Evolutionary conservation across 2,888 invertebrate genomes (phyloP), one percentile per base, ranked within the genome.

Genomic region (Heliconius erato): DNA sequence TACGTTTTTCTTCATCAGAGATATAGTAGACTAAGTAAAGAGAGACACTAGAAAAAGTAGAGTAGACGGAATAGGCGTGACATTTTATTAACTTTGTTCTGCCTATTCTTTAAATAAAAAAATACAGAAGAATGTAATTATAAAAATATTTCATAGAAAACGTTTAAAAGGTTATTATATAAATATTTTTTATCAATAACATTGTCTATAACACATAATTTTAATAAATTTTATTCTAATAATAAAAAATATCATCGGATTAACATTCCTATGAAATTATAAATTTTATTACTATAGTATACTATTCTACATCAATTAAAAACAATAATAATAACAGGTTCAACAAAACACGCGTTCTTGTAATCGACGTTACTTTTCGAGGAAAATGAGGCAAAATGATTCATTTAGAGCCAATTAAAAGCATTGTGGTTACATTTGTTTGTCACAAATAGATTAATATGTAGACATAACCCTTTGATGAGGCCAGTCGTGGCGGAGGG

Each of bases 361-460:
- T 54, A 69, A 81, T 63, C 68, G 35, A 16, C 44, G 63, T 77
- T 63, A 81, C 59, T 68, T 82, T 83, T 84, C 78, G 79, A 85
- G 85, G 86, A 85, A 85, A 86, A 86, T 81, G 71, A 83, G 81
- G 79, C 79, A 79, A 35, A 79, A 79, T 82, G 44, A 79, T 82
- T 82, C 77, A 80, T 82, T 80, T 71, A 80, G 79, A 49, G 80
- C 83, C 78, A 86, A 87, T 86, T 84, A 84, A 80, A 84, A 71
- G 72, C 63, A 77, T 83, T 87, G 85, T 85, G 86, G 86, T 86
- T 86, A 74, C 77, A 80, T 84, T 84, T 85, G 84, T 85, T 83
- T 79, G 84, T 82, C 82, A 84, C 83, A 83, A 59, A 80, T 85
- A 84, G 85, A 85, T 86, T 85, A 86, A 72, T 79, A 59, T 84